Conservation (phyloP, 2,113 vertebrate genomes). For the Danionella cerebrum region DNA sequence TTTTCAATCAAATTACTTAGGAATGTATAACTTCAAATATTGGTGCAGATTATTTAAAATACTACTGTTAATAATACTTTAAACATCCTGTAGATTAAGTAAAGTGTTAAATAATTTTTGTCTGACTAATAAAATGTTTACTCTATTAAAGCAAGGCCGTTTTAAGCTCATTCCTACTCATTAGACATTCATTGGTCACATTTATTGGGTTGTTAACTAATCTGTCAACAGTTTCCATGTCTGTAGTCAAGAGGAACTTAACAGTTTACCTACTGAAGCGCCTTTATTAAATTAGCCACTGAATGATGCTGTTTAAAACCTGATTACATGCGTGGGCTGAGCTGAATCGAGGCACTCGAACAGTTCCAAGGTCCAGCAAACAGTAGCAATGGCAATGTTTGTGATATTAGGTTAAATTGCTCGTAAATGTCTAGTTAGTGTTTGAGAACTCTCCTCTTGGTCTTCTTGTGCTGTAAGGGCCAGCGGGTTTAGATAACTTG, state of each 20-base stretch:
- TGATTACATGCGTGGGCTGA: slow-evolving; percentile 15
- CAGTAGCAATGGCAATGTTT: not conserved
- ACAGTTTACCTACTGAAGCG: slow-evolving; percentile 3
- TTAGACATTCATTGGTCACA: not conserved
- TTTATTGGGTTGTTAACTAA: slow-evolving; percentile 2
- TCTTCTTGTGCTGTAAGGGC: slow-evolving; percentile 21
- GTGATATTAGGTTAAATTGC: slow-evolving; percentile 32
- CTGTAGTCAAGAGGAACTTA: not conserved
- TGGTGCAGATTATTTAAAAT: too few species aligned
- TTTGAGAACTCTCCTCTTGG: slow-evolving; percentile 32
- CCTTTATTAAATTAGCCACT: slow-evolving; percentile 14
- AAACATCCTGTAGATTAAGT: too few species aligned
- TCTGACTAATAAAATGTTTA: too few species aligned
- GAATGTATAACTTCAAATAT: too few species aligned
- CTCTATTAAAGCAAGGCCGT: not conserved
- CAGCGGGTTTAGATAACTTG: slow-evolving; percentile 29
- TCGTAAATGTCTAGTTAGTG: slow-evolving; percentile 41
- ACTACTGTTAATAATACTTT: too few species aligned
- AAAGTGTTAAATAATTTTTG: too few species aligned
- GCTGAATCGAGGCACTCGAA: slow-evolving; percentile 3
- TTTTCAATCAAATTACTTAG: too few species aligned
- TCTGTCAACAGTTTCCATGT: slow-evolving; percentile 5
- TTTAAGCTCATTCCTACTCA: not conserved
- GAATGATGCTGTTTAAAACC: slow-evolving; percentile 13
- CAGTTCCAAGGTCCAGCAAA: slow-evolving; percentile 13